Percentiles rank a stretch among this genome's conserved stretches.
Evolutionary conservation across 2,113 vertebrate species (phyloP).

Genomic region (Hypanus sabinus): DNA sequence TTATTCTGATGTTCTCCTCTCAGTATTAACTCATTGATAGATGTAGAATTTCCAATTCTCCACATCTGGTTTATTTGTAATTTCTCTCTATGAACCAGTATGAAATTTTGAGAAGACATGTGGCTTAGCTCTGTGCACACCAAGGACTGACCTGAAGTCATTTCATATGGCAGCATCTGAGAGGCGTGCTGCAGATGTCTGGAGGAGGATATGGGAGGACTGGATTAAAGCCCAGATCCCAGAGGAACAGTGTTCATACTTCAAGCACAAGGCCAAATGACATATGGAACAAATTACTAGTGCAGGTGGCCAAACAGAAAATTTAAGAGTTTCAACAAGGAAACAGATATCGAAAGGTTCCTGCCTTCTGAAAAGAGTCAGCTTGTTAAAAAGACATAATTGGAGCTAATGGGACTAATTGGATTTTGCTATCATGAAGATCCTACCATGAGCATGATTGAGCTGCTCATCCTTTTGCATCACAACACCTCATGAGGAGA

Average conservation of each 20-base stretch:
- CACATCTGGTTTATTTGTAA: background rate
- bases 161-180: background rate
- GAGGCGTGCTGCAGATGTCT: background rate
- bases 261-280: background rate
- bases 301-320: constrained; percentile 28
- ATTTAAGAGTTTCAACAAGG: constrained; percentile 19
- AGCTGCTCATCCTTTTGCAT: background rate
- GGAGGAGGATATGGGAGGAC: background rate
- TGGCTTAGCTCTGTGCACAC: background rate
- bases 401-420: background rate
- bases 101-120: background rate
- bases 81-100: background rate
- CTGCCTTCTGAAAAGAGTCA: background rate
- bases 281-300: constrained; percentile 10
- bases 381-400: constrained; percentile 13
- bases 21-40: background rate
- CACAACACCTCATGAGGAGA: background rate
- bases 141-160: background rate
- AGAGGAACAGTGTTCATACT: background rate
- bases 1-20: background rate
- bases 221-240: background rate
- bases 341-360: background rate
- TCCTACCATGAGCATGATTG: background rate
- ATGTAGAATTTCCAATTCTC: background rate
- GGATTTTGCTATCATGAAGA: background rate